A percentile compares a stretch with the other conserved stretches of the same genome.
These are phyloP conservation scores for Tokudaia tokunoshimensis DNA, from an alignment of 2,797 vertebrate species.

Conservation along the genomic window DNA sequence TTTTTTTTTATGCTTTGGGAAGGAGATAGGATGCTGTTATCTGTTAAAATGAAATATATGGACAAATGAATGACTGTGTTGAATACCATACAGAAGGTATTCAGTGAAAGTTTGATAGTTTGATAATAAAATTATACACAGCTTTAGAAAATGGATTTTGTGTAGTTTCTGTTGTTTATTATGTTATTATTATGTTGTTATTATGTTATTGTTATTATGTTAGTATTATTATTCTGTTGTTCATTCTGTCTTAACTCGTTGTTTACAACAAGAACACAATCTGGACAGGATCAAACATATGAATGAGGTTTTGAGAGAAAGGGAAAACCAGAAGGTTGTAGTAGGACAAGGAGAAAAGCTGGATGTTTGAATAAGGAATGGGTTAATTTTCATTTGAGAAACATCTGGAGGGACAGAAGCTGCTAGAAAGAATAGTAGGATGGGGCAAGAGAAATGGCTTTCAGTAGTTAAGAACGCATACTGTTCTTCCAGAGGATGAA, in stretches of 20 bases:
- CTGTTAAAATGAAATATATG: constrained; percentile 14
- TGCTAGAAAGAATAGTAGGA: constrained; percentile 49
- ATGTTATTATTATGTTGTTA: no score
- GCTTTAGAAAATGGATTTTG: constrained; percentile 53
- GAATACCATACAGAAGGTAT: not conserved
- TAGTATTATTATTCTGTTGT: no score
- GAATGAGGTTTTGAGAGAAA: constrained; percentile 59
- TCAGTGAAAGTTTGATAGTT: constrained; percentile 27
- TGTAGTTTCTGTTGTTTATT: constrained; percentile 10
- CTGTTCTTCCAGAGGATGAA: not conserved
- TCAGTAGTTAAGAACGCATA: not conserved
- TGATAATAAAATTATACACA: constrained; percentile 43
- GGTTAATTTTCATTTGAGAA: constrained; percentile 58
- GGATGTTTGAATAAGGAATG: constrained; percentile 35
- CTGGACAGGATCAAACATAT: constrained; percentile 47
- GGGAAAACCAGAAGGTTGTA: not conserved
- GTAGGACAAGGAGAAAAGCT: constrained; percentile 55
- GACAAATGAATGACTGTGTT: not conserved
- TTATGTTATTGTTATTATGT: no score
- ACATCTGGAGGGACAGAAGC: constrained; percentile 60
- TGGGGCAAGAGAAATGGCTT: not conserved
- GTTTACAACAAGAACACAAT: constrained; percentile 42
- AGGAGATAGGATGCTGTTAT: constrained; percentile 20
- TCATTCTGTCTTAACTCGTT: not conserved
- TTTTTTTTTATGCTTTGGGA: constrained; percentile 12